Conservation (phyloP, 2,888 invertebrate species). For the Chesias legatella region DNA sequence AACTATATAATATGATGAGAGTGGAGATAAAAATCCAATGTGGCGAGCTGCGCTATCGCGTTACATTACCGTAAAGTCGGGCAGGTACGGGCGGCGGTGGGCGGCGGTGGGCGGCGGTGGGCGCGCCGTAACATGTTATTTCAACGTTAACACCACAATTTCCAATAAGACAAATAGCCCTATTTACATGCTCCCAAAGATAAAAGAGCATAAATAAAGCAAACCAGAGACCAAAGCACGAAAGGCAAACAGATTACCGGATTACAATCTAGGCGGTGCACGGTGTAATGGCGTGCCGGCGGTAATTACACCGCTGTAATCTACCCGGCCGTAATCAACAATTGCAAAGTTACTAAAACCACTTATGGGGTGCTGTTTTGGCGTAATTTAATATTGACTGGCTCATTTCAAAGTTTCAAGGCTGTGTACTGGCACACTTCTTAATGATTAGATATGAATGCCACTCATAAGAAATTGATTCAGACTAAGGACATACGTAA, state of each 20-base stretch:
- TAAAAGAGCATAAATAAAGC: slow-evolving; percentile 27
- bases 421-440: too few species aligned
- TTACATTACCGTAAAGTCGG: slow-evolving; percentile 12
- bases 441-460: too few species aligned
- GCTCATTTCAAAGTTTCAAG: slow-evolving; percentile 16
- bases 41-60: slow-evolving; percentile 3
- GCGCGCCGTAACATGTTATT: slow-evolving; percentile 24
- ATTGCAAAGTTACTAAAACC: slow-evolving; percentile 50
- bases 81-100: too few species aligned
- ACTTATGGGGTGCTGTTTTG: slow-evolving; percentile 48
- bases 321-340: slow-evolving; percentile 43
- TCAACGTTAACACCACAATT: slow-evolving; percentile 31
- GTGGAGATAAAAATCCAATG: slow-evolving; percentile 6
- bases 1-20: slow-evolving; percentile 4
- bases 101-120: too few species aligned
- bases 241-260: slow-evolving; percentile 40
- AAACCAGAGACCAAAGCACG: slow-evolving; percentile 27
- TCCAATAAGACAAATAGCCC: slow-evolving; percentile 29
- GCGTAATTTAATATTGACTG: slow-evolving; percentile 45
- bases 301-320: slow-evolving; percentile 35
- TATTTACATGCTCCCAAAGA: slow-evolving; percentile 30
- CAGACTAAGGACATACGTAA: too few species aligned
- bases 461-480: too few species aligned
- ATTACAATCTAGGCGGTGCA: slow-evolving; percentile 34
- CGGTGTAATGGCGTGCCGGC: slow-evolving; percentile 28